Conservation (phyloP, 2,113 vertebrate genomes). For the Bostrychus sinensis region DNA sequence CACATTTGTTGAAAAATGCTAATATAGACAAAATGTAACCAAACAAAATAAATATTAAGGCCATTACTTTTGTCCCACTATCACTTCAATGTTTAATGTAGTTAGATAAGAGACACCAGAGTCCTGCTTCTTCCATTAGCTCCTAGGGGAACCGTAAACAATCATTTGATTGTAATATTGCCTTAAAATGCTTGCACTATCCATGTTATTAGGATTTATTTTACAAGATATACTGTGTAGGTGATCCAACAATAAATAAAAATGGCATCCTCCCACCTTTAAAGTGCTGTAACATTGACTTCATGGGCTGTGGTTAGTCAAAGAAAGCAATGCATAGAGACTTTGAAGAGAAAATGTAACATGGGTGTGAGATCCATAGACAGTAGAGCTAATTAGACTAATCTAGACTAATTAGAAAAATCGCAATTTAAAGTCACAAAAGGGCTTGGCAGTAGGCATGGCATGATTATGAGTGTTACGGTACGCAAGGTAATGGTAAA, state of each 20-base stretch:
- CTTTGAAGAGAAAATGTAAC: background rate
- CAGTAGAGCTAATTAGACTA: too few species aligned
- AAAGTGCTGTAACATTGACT: constrained; percentile 53
- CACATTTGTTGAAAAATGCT: background rate
- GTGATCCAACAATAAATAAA: constrained; percentile 57
- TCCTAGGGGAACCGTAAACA: constrained; percentile 4
- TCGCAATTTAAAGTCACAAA: too few species aligned
- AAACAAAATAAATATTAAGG: constrained; percentile 2
- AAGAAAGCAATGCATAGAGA: background rate
- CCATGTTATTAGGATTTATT: background rate
- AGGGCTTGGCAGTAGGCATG: too few species aligned
- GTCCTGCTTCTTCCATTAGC: constrained; percentile 1
- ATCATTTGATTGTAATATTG: constrained; percentile 23
- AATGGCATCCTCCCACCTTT: constrained; percentile 23
- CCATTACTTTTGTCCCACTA: background rate
- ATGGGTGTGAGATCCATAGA: background rate
- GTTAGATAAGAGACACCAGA: background rate
- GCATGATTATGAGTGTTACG: too few species aligned
- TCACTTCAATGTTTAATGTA: background rate
- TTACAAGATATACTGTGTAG: background rate
- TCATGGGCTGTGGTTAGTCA: background rate
- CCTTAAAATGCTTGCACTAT: constrained; percentile 20
- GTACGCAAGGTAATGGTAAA: too few species aligned
- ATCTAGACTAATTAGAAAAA: too few species aligned
- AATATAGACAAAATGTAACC: background rate